These are phyloP conservation scores for Tolypeutes matacus DNA, from an alignment of 2,797 vertebrate genomes.

Conservation along the genomic window DNA sequence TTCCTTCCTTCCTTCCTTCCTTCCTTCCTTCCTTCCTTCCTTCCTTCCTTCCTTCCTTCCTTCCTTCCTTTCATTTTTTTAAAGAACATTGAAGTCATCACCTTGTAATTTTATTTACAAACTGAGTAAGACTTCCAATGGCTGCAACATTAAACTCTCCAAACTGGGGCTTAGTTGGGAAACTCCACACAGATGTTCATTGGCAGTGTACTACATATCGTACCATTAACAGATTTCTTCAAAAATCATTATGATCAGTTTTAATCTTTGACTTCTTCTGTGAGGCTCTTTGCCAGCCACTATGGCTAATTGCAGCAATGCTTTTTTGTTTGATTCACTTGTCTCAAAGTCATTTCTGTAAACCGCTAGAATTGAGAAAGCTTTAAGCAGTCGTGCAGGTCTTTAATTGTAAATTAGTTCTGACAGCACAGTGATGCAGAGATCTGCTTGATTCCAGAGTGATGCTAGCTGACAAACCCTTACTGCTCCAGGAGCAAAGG, in stretches of 20 bases:
- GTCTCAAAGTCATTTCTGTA: constrained; percentile 92
- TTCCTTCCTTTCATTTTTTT: background rate
- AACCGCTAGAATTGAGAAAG: constrained; percentile 91
- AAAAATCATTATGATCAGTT: background rate
- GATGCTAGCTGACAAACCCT: constrained; percentile 94
- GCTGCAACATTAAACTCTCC: constrained; percentile 6
- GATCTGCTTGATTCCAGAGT: constrained; percentile 93
- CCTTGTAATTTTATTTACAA: constrained; percentile 64
- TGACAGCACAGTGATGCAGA: constrained; percentile 95
- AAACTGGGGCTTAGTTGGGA: constrained; percentile 46
- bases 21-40: too few species aligned
- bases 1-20: background rate
- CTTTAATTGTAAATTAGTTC: constrained; percentile 97
- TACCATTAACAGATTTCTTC: constrained; percentile 8
- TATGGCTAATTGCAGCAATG: constrained; percentile 83
- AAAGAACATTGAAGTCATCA: constrained; percentile 39
- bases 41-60: background rate
- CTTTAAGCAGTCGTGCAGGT: constrained; percentile 94
- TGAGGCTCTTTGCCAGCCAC: background rate
- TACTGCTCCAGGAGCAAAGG: constrained; percentile 92
- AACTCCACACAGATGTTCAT: constrained; percentile 59
- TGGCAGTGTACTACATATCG: background rate
- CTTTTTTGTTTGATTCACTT: constrained; percentile 86
- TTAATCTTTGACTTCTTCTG: constrained; percentile 53
- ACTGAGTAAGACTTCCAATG: constrained; percentile 55